phyloP scores from a whole-genome alignment of 2,113 vertebrate genomes.

The Thunnus thynnus region DNA sequence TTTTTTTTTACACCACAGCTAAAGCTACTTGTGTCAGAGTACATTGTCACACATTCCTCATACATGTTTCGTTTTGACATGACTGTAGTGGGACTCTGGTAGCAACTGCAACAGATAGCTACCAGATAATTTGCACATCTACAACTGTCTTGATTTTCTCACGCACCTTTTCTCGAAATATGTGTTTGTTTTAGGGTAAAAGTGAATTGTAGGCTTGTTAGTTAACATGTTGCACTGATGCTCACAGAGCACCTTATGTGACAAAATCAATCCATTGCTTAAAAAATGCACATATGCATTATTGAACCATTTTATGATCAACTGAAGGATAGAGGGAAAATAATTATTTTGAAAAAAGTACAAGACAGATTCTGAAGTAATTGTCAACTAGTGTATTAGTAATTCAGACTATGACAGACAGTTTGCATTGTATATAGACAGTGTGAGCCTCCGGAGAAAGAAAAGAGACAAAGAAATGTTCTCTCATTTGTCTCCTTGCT shows the following conservation, averaged over 20 bases:
- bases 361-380: background rate
- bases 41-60: background rate
- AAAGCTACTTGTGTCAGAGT: background rate
- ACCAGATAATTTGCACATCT: no score
- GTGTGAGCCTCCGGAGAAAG: no score
- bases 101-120: no score
- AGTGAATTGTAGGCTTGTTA: no score
- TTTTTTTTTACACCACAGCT: background rate
- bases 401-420: background rate
- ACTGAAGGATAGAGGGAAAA: background rate
- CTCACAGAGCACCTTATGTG: background rate
- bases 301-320: background rate
- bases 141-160: no score
- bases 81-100: no score
- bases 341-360: background rate
- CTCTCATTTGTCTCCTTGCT: background rate
- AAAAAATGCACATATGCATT: background rate
- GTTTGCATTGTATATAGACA: background rate
- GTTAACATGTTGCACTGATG: background rate
- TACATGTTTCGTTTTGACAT: background rate
- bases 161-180: no score
- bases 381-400: background rate
- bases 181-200: no score
- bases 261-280: background rate
- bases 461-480: background rate